These are phyloP conservation scores for Parasteatoda tepidariorum DNA, from an alignment of 1,140 invertebrate genomes.

Conservation along the genomic window DNA sequence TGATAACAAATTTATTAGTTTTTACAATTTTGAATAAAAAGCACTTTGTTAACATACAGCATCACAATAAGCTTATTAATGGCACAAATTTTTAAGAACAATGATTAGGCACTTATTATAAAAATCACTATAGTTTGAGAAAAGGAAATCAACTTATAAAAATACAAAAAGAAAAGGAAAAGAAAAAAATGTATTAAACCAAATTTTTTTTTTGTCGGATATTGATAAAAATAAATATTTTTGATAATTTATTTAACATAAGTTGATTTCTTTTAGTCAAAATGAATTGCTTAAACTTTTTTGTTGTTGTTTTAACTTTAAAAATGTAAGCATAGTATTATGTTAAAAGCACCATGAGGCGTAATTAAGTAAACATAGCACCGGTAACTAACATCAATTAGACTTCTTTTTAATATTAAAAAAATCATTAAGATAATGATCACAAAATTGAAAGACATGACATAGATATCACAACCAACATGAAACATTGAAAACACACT, in stretches of 20 bases:
- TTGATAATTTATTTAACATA: neutral
- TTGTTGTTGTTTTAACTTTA: neutral
- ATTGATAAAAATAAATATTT: neutral
- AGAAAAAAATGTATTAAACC: neutral
- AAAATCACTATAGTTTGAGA: neutral
- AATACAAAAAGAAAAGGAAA: neutral
- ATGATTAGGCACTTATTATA: neutral
- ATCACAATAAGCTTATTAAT: neutral
- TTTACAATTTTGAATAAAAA: too few relatives aligned
- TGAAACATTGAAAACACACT: slow-evolving; percentile 7
- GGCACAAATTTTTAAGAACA: neutral
- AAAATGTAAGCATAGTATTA: neutral
- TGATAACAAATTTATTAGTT: too few relatives aligned
- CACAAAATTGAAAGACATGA: neutral
- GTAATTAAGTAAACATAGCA: neutral
- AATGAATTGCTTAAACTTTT: too few relatives aligned
- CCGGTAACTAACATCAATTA: neutral
- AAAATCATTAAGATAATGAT: neutral
- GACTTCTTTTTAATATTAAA: neutral
- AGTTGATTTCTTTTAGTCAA: neutral
- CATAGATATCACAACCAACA: slow-evolving; percentile 57
- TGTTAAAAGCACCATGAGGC: neutral
- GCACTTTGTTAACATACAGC: neutral
- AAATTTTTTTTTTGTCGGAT: neutral
- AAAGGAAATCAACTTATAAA: neutral